Base-by-base conservation (phyloP, 2,113 vertebrate genomes). In the Trematomus loennbergii region DNA sequence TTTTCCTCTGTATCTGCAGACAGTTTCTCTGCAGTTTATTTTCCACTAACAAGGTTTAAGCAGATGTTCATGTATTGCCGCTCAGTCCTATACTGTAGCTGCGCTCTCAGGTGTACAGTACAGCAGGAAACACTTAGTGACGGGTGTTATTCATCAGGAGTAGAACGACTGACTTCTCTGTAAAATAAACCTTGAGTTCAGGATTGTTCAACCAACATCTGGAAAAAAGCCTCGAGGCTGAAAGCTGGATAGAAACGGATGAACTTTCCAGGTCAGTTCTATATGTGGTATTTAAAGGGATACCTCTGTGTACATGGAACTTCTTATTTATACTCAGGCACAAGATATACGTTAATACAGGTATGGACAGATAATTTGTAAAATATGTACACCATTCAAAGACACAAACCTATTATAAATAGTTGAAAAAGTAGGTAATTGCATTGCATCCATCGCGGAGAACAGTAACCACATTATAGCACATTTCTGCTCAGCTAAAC, bases 201-300 rank as follows among this genome's bases (percentile, higher is more conserved):
- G 15, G 40, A 79, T 72, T 67, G 61, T 65, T 12, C 67, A 72
- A 29, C 15, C 63, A 58, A 67, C 88, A 90, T 85, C 89, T 90
- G 87, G 87, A 78, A 83, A 87, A 89, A 65, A 78, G 71, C 49
- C 70, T 50, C 11, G 58, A 77, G 15, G 70, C 73, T 72, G 50
- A 43, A 73, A 48, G 73, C 58, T 12, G 53, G 75, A 25, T 53
- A 57, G 68, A 67, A 81, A 72, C 50, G 74, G 87, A 84, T 83
- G 52, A 69, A 80, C 77, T 88, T 84, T 87, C 78, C 84, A 89
- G 88, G 72, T 90, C 50, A 60, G 61, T 50, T 81, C 60, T 43
- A 50, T 3, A 12, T 50, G 73, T 25, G 55, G 50, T 71, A 6
- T 68, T 55, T 66, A 57, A 10, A 74, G 40, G 25, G 52, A 67